Evolutionary conservation across 1,140 invertebrate species (phyloP).

Genomic region (Anagrus nilaparvatae): DNA sequence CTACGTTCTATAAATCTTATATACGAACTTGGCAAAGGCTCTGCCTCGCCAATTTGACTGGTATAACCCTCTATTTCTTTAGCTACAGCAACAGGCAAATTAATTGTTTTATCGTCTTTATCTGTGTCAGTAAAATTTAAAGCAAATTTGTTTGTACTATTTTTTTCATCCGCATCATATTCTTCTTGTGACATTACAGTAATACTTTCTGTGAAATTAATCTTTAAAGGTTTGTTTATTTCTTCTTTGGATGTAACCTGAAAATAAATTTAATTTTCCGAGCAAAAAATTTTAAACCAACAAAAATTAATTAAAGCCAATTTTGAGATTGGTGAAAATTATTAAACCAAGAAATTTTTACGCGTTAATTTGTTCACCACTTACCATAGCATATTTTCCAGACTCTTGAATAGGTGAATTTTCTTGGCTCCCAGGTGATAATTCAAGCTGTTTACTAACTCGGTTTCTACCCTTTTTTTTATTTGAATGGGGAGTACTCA

Average conservation of each 20-base stretch:
- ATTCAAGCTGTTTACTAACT: conserved; percentile 21
- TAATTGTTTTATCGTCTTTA: conserved; percentile 35
- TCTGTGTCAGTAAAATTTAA: conserved; percentile 34
- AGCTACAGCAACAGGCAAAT: conserved; percentile 72
- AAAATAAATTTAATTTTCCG: conserved; percentile 1
- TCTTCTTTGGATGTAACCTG: conserved; percentile 37
- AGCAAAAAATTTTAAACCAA: not conserved
- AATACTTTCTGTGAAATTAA: conserved; percentile 32
- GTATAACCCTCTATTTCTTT: conserved; percentile 68
- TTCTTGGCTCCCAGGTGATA: conserved; percentile 19
- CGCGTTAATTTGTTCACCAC: no score
- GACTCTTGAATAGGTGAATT: conserved; percentile 29
- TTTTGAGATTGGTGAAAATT: not conserved
- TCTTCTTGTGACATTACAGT: conserved; percentile 31
- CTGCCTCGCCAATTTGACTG: conserved; percentile 62
- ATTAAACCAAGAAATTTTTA: not conserved
- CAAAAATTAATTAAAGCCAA: not conserved
- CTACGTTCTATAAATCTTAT: conserved; percentile 90
- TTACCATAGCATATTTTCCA: conserved; percentile 34
- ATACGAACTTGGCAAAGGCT: conserved; percentile 68
- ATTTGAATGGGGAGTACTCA: conserved; percentile 32
- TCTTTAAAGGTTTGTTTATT: conserved; percentile 29
- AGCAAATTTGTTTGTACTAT: conserved; percentile 16
- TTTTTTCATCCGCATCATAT: conserved; percentile 29
- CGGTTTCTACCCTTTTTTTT: conserved; percentile 38